These are phyloP conservation scores for Andrena hattorfiana DNA, from an alignment of 2,888 invertebrate species.

Conservation along the genomic window DNA sequence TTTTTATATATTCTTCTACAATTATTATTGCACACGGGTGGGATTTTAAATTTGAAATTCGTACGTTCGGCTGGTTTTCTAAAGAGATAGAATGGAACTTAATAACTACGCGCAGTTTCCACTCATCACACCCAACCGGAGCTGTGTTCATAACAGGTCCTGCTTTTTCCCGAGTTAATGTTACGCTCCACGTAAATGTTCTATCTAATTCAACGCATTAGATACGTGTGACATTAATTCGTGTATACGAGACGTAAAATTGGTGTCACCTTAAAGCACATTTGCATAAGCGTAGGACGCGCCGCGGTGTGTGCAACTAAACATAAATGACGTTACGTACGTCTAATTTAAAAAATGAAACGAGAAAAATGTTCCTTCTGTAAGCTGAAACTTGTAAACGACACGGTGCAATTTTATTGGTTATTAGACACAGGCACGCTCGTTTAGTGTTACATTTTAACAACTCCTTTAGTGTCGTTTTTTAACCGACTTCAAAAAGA, in stretches of 20 bases:
- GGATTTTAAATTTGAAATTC: too few relatives aligned
- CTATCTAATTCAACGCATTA: slow-evolving; percentile 49
- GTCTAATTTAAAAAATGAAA: neutral
- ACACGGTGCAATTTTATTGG: neutral
- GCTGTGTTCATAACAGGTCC: neutral
- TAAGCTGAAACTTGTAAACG: neutral
- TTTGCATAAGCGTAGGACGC: slow-evolving; percentile 43
- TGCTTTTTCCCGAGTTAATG: slow-evolving; percentile 22
- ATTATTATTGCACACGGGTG: too few relatives aligned
- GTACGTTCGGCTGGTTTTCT: too few relatives aligned
- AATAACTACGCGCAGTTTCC: neutral
- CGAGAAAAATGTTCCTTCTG: neutral
- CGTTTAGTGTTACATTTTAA: slow-evolving; percentile 46
- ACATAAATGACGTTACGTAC: slow-evolving; percentile 1
- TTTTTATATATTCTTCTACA: too few relatives aligned
- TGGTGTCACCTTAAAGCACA: slow-evolving; percentile 57
- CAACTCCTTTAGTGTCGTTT: too few relatives aligned
- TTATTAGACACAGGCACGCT: slow-evolving; percentile 30
- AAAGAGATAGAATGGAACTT: too few relatives aligned
- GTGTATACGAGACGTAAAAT: slow-evolving; percentile 42
- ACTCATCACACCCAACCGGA: neutral
- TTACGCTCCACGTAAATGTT: slow-evolving; percentile 38
- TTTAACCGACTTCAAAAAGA: too few relatives aligned
- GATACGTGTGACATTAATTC: slow-evolving; percentile 55
- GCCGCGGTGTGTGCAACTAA: neutral